Base-by-base conservation (phyloP, 2,113 vertebrate species). In the Nematolebias whitei region DNA sequence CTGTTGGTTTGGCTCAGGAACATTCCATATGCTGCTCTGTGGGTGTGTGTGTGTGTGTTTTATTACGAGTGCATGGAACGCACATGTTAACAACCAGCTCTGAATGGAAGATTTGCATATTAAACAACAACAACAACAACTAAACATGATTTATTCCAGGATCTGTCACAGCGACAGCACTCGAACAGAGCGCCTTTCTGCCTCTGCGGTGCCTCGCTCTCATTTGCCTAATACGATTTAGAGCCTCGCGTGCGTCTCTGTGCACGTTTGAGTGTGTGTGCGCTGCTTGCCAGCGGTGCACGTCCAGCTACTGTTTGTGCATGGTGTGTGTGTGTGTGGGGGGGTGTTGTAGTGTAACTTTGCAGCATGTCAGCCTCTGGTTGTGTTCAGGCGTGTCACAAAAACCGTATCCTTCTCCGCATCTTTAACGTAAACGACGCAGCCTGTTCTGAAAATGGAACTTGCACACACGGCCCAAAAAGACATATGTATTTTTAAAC, bases 211-310 rank as follows among this genome's bases (percentile, higher is more conserved):
- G 64, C 61, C 69, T 59, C 68, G 12, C 49, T 63, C 85, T 86
- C 85, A 85, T 87, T 87, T 85, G 78, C 81, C 75, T 88, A 87
- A 90, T 87, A 74, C 81, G 83, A 83, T 87, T 87, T 83, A 69
- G 74, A 45, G 67, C 59, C 1, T 54, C 24, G 59, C 70, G 63
- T 40, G 74, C 66, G 71, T 68, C 14, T 60, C 24, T 20, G 48
- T 12, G 57, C 45, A 1, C 12, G 23, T 18, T 24, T 19, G 39
- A 38, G n/a, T 26, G n/a, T 50, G 38, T 47, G 61, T 50, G 49
- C 20, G 12, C 67, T 64, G 68, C 63, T 43, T 76, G 68, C 58
- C 14, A 6, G 35, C 9, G 51, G 68, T 63, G 52, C 51, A 24
- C 18, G 57, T 69, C 67, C 41, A 26, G 22, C 44, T 53, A 38